phyloP scores from a whole-genome alignment of 1,140 invertebrate genomes.

The Episyrphus balteatus region DNA sequence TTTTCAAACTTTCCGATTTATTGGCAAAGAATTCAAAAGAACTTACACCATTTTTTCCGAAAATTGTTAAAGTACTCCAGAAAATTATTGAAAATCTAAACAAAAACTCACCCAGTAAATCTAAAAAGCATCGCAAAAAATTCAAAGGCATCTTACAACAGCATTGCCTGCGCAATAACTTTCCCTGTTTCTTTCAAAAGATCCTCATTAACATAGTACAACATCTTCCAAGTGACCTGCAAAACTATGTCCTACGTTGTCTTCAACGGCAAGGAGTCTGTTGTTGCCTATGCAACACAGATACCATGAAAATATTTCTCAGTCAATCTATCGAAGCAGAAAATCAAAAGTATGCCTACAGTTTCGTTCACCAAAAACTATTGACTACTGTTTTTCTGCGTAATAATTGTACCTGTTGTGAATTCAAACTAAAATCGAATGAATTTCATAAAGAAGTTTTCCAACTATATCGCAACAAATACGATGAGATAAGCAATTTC shows the following conservation, averaged over 20 bases:
- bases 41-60: background rate
- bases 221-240: constrained; percentile 14
- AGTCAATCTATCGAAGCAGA: constrained; percentile 14
- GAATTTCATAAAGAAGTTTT: constrained; percentile 20
- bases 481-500: background rate
- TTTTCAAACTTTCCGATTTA: constrained; percentile 6
- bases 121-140: constrained; percentile 2
- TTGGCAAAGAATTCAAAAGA: background rate
- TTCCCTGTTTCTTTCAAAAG: constrained; percentile 27
- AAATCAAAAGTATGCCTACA: constrained; percentile 29
- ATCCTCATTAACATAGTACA: constrained; percentile 21
- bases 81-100: constrained; percentile 5
- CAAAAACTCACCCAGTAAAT: background rate
- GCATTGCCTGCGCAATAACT: constrained; percentile 14
- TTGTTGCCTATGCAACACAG: constrained; percentile 26
- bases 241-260: constrained; percentile 21
- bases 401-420: constrained; percentile 16
- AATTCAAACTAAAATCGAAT: constrained; percentile 24
- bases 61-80: background rate
- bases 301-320: constrained; percentile 18
- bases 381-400: constrained; percentile 22
- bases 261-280: constrained; percentile 23
- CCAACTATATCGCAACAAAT: constrained; percentile 14
- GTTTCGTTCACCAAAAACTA: constrained; percentile 26
- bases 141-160: constrained; percentile 1